phyloP scores from a whole-genome alignment of 1,140 invertebrate species.

The Heliconius congener region DNA sequence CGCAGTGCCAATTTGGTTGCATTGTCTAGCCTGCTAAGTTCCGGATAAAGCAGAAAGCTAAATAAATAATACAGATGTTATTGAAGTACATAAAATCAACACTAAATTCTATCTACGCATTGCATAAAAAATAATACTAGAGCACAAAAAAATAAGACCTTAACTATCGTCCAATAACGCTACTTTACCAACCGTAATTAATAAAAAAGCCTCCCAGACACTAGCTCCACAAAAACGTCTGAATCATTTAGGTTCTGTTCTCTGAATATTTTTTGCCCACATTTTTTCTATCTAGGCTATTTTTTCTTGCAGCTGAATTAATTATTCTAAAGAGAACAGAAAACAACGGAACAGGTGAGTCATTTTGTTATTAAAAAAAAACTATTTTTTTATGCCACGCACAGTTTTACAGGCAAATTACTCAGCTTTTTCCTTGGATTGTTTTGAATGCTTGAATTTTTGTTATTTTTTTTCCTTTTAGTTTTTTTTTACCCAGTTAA shows the following conservation, averaged over 20 bases:
- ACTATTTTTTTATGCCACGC: neutral
- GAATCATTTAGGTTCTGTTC: conserved; percentile 1
- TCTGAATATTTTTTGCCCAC: neutral
- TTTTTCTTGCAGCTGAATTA: conserved; percentile 1
- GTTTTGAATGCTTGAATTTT: neutral
- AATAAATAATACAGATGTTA: too few species aligned
- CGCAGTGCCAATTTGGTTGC: too few species aligned
- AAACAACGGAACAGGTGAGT: conserved; percentile 5
- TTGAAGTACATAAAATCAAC: neutral
- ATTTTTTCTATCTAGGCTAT: neutral
- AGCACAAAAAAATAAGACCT: neutral
- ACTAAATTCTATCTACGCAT: neutral
- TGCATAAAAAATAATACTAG: neutral
- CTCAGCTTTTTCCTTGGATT: neutral
- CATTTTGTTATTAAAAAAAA: conserved; percentile 12
- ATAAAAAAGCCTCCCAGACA: neutral
- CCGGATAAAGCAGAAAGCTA: too few species aligned
- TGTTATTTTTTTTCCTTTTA: neutral
- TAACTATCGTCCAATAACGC: neutral
- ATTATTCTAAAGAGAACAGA: neutral
- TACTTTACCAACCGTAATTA: neutral
- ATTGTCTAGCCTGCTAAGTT: too few species aligned
- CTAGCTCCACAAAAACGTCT: neutral
- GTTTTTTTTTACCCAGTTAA: too few species aligned
- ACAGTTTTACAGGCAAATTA: neutral